A percentile compares a stretch with the other conserved stretches of the same genome.
Conservation (phyloP, 2,888 invertebrate species). For the Chaitophorus viminalis region DNA sequence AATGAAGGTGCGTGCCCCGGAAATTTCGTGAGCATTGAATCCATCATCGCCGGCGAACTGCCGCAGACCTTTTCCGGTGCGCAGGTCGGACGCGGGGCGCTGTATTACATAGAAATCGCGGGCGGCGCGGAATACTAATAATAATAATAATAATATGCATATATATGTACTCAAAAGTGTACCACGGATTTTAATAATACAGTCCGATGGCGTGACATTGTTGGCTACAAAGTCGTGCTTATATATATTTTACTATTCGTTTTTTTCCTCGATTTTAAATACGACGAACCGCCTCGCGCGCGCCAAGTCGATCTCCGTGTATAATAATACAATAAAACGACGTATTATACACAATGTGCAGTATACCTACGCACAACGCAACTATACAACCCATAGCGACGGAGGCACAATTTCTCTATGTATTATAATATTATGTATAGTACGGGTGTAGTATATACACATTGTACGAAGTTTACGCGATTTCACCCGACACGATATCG, state of each 20-base stretch:
- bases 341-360: no score
- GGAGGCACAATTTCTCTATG: not conserved
- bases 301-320: no score
- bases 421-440: no score
- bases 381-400: not conserved
- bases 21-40: slow-evolving; percentile 37
- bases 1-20: not conserved
- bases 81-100: not conserved
- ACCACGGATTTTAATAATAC: slow-evolving; percentile 44
- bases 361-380: no score
- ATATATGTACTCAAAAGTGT: not conserved
- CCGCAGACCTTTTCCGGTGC: no score
- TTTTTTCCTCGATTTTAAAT: not conserved
- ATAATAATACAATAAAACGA: no score
- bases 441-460: no score
- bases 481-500: slow-evolving; percentile 33
- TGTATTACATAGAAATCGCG: not conserved
- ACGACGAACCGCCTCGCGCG: no score
- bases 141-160: no score
- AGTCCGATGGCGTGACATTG: slow-evolving; percentile 45
- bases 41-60: slow-evolving; percentile 29
- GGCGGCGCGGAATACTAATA: not conserved
- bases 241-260: no score
- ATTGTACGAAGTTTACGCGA: not conserved
- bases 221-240: no score